Conservation (phyloP, 2,888 invertebrate species). For the Aquatica leii region DNA sequence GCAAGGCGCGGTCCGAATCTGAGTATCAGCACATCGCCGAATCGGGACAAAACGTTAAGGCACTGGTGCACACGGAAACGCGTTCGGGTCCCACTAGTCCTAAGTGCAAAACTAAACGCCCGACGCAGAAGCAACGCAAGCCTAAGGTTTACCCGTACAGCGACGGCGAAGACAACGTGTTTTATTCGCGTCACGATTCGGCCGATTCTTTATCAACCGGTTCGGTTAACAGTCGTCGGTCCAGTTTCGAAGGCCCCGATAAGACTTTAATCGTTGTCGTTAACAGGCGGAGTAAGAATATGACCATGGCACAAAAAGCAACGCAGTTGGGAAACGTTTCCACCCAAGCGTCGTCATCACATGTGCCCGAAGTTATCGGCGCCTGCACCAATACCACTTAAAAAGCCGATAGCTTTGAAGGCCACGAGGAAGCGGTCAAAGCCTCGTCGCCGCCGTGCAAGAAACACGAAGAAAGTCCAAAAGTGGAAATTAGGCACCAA, state of each 20-base stretch:
- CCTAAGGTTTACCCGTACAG: constrained; percentile 65
- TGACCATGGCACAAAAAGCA: constrained; percentile 67
- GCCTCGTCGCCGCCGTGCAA: constrained; percentile 72
- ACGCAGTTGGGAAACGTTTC: constrained; percentile 71
- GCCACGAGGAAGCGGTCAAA: constrained; percentile 75
- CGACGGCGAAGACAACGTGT: constrained; percentile 66
- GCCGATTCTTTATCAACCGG: constrained; percentile 67
- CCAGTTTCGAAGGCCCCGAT: constrained; percentile 62
- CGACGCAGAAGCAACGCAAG: constrained; percentile 46
- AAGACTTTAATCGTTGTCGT: constrained; percentile 66
- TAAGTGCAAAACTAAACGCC: constrained; percentile 55
- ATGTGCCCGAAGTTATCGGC: constrained; percentile 55
- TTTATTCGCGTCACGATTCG: constrained; percentile 62
- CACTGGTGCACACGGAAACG: constrained; percentile 62
- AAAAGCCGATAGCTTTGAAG: constrained; percentile 74
- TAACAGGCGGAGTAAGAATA: constrained; percentile 56
- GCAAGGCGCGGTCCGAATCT: constrained; percentile 57
- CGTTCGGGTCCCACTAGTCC: constrained; percentile 58
- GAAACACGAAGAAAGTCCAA: constrained; percentile 68
- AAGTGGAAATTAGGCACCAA: constrained; percentile 54
- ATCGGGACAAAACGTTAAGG: constrained; percentile 63
- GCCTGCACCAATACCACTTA: constrained; percentile 56
- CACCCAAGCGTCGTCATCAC: constrained; percentile 62
- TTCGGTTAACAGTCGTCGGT: constrained; percentile 60
- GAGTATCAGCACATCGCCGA: constrained; percentile 68